Percentiles rank a stretch among this genome's conserved stretches.
These are phyloP conservation scores for Lasius fuliginosus DNA, from an alignment of 2,888 invertebrate species.

Conservation along the genomic window DNA sequence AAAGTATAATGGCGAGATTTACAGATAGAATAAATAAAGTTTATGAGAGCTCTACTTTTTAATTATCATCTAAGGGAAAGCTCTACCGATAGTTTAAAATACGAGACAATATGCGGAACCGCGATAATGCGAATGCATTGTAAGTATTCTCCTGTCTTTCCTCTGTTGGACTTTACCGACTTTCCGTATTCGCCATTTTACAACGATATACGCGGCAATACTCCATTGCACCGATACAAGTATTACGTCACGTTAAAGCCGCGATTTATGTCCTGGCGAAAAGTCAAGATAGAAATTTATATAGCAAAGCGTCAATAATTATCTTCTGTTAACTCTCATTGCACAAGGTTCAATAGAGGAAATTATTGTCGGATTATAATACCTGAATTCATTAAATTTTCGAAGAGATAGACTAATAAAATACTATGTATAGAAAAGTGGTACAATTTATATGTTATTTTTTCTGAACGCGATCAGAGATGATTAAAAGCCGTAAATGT, in stretches of 20 bases:
- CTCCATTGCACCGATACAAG: conserved; percentile 40
- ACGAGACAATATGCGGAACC: conserved; percentile 5
- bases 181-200: conserved; percentile 62
- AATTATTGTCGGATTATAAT: background rate
- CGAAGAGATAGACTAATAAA: background rate
- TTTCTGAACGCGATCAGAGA: background rate
- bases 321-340: background rate
- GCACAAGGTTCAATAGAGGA: background rate
- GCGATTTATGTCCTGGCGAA: conserved; percentile 60
- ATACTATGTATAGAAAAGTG: background rate
- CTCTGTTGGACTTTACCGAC: conserved; percentile 50
- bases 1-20: background rate
- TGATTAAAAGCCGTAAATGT: background rate
- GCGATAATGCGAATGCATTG: conserved; percentile 23
- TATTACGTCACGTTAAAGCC: conserved; percentile 61
- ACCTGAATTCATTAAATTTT: background rate
- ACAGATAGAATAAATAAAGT: background rate
- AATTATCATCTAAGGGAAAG: background rate
- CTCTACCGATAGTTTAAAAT: background rate
- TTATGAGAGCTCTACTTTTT: background rate
- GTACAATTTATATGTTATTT: background rate
- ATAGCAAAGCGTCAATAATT: conserved; percentile 25
- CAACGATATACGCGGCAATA: conserved; percentile 53
- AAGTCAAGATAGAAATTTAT: conserved; percentile 71
- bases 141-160: conserved; percentile 47